Percentiles rank a stretch among this genome's conserved stretches.
phyloP scores from a whole-genome alignment of 2,113 vertebrate species.

The Bungarus multicinctus region DNA sequence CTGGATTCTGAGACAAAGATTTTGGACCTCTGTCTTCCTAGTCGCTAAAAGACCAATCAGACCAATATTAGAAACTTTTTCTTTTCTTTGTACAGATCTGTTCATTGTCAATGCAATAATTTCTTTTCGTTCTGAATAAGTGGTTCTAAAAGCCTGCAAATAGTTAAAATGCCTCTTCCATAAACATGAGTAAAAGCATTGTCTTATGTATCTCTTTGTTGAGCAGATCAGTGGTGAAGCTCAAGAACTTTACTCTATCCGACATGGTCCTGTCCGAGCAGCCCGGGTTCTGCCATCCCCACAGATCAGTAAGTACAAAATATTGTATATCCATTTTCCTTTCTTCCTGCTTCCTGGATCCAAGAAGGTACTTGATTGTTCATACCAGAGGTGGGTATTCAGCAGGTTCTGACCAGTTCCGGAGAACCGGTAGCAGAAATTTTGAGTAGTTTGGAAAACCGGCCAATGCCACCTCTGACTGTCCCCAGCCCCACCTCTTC shows the following conservation, averaged over 20 bases:
- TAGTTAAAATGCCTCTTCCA: neutral
- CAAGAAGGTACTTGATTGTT: neutral
- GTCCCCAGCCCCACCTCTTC: too few relatives aligned
- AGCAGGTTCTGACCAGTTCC: too few relatives aligned
- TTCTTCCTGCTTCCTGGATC: neutral
- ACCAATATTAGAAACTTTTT: neutral
- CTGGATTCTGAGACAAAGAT: neutral
- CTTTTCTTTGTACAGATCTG: neutral
- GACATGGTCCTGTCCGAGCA: constrained; percentile 88
- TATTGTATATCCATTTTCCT: neutral
- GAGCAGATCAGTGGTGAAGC: constrained; percentile 91
- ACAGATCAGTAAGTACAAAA: constrained; percentile 81
- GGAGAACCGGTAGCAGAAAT: too few relatives aligned
- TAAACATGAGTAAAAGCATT: neutral
- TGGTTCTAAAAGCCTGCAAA: neutral
- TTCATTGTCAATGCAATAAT: neutral
- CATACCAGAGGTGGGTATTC: too few relatives aligned
- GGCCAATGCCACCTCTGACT: too few relatives aligned
- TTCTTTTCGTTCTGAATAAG: neutral
- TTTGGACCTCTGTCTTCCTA: neutral
- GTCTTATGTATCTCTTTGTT: neutral
- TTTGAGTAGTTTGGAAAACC: too few relatives aligned
- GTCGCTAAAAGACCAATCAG: neutral
- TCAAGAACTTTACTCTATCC: constrained; percentile 95
- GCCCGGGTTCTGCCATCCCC: constrained; percentile 91